These are phyloP conservation scores for Quiscalus mexicanus DNA, from an alignment of 2,113 vertebrate genomes.

Conservation along the genomic window DNA sequence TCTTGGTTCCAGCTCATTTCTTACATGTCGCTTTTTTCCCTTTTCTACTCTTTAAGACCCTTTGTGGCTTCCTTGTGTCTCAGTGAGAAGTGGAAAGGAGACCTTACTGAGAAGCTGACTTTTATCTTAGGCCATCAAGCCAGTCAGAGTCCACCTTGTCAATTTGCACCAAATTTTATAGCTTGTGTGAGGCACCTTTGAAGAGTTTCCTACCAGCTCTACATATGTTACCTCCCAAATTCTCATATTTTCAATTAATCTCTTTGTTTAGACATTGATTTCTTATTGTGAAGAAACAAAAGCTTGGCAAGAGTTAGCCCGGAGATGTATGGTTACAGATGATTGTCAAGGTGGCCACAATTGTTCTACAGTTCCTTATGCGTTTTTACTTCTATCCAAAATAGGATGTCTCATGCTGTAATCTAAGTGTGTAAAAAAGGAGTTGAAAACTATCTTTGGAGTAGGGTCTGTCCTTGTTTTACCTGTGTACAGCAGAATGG, in stretches of 20 bases:
- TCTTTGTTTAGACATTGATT: neutral
- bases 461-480: neutral
- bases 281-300: neutral
- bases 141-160: neutral
- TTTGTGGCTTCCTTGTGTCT: neutral
- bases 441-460: neutral
- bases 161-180: neutral
- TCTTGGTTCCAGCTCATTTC: neutral
- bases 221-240: neutral
- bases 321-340: neutral
- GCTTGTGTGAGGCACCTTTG: neutral
- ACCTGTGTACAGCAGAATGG: neutral
- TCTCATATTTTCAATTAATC: neutral
- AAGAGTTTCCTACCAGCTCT: neutral
- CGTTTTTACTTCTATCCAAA: neutral
- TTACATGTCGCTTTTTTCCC: neutral
- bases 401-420: neutral
- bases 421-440: neutral
- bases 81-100: neutral
- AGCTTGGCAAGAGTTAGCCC: neutral
- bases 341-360: neutral
- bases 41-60: neutral
- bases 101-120: neutral
- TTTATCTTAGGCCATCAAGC: neutral
- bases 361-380: neutral